phyloP scores from a whole-genome alignment of 1,140 invertebrate species.

The Nasonia vitripennis region DNA sequence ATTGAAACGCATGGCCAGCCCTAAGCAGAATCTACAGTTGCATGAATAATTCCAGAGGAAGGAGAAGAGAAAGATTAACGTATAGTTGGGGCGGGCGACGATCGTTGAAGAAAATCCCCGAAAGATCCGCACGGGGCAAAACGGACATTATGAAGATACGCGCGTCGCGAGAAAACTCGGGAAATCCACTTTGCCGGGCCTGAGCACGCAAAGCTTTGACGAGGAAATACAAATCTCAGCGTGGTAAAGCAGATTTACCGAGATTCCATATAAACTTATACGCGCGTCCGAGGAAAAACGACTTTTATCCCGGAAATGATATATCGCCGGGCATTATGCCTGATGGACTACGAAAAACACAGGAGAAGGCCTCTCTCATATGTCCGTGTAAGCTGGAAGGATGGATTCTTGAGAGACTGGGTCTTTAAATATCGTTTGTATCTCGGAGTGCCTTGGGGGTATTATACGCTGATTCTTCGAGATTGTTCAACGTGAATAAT shows the following conservation, averaged over 20 bases:
- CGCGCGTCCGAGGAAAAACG: background rate
- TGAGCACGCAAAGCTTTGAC: slow-evolving; percentile 15
- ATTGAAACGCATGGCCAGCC: background rate
- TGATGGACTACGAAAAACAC: background rate
- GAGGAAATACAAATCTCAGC: slow-evolving; percentile 31
- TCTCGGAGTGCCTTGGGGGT: too few relatives aligned
- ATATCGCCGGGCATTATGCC: background rate
- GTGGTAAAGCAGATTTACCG: slow-evolving; percentile 13
- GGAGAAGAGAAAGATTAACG: slow-evolving; percentile 15
- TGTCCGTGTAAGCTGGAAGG: background rate
- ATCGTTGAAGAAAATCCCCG: background rate
- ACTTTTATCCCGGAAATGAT: background rate
- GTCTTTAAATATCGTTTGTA: too few relatives aligned
- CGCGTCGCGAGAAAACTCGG: background rate
- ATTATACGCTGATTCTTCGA: too few relatives aligned
- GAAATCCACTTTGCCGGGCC: background rate
- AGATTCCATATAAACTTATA: background rate
- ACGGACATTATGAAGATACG: slow-evolving; percentile 4
- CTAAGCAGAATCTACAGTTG: background rate
- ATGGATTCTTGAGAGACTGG: background rate
- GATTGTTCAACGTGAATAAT: too few relatives aligned
- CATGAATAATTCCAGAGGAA: slow-evolving; percentile 22
- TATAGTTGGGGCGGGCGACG: background rate
- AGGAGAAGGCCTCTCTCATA: background rate
- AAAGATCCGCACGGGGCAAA: background rate